phyloP scores from a whole-genome alignment of 1,140 invertebrate genomes.

The Aphis gossypii region DNA sequence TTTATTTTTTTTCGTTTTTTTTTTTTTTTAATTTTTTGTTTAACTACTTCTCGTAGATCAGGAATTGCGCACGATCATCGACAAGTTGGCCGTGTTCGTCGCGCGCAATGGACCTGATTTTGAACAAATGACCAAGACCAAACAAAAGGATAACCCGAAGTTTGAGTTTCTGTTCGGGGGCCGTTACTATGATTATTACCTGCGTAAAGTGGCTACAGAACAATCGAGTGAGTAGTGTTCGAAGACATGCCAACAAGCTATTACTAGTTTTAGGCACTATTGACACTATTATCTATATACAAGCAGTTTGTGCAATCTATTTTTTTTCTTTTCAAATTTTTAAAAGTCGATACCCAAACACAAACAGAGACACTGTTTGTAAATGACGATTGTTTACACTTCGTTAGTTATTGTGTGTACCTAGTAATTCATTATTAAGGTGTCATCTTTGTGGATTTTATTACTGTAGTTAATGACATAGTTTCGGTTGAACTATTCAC shows the following conservation, averaged over 20 bases:
- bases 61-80: conserved; percentile 94
- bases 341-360: neutral
- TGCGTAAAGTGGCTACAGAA: conserved; percentile 91
- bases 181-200: conserved; percentile 94
- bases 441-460: neutral
- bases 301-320: conserved; percentile 23
- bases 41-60: conserved; percentile 72
- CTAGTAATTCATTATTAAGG: neutral
- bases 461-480: neutral
- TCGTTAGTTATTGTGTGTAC: neutral
- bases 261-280: neutral
- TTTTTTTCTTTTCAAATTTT: neutral
- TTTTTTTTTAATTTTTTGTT: neutral
- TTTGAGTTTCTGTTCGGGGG: conserved; percentile 97
- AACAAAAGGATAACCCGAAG: conserved; percentile 96
- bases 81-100: conserved; percentile 97
- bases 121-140: conserved; percentile 97
- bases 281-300: neutral
- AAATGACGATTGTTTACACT: neutral
- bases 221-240: conserved; percentile 78
- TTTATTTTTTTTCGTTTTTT: neutral
- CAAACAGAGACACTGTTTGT: conserved; percentile 9
- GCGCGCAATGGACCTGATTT: conserved; percentile 98
- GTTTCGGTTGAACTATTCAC: neutral
- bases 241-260: neutral